Percentiles rank a stretch among this genome's conserved stretches.
These are phyloP conservation scores for Camponotus pennsylvanicus DNA, from an alignment of 1,140 invertebrate species.

Conservation along the genomic window DNA sequence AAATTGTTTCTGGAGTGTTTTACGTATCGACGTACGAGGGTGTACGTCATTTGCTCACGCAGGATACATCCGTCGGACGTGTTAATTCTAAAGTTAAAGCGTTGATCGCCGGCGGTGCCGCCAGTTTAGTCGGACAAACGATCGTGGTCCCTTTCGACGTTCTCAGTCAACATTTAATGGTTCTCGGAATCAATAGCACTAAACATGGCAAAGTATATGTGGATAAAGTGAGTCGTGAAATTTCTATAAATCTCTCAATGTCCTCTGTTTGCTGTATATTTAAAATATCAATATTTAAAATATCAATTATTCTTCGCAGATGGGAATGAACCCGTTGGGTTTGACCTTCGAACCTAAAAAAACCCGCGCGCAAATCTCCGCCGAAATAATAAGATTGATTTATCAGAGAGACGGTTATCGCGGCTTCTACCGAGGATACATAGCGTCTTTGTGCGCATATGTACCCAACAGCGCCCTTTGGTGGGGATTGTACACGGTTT, in stretches of 20 bases:
- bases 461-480: conserved; percentile 98
- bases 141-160: conserved; percentile 99
- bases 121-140: conserved; percentile 97
- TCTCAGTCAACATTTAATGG: conserved; percentile 98
- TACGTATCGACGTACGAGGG: conserved; percentile 99
- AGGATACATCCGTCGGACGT: conserved; percentile 84
- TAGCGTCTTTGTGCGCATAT: conserved; percentile 96
- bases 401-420: conserved; percentile 93
- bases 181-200: conserved; percentile 91
- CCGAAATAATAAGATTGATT: conserved; percentile 91
- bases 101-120: conserved; percentile 93
- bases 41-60: conserved; percentile 92
- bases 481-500: conserved; percentile 98
- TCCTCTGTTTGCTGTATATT: not conserved
- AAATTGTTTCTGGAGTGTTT: conserved; percentile 94
- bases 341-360: conserved; percentile 88
- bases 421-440: conserved; percentile 97
- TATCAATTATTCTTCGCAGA: conserved; percentile 78
- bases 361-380: conserved; percentile 89
- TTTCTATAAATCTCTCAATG: not conserved
- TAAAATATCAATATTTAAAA: not conserved
- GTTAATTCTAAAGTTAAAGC: conserved; percentile 89
- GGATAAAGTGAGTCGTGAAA: conserved; percentile 79
- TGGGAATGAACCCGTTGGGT: conserved; percentile 90
- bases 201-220: conserved; percentile 84